phyloP scores from a whole-genome alignment of 2,797 vertebrate species.

The Calcarius lapponicus region DNA sequence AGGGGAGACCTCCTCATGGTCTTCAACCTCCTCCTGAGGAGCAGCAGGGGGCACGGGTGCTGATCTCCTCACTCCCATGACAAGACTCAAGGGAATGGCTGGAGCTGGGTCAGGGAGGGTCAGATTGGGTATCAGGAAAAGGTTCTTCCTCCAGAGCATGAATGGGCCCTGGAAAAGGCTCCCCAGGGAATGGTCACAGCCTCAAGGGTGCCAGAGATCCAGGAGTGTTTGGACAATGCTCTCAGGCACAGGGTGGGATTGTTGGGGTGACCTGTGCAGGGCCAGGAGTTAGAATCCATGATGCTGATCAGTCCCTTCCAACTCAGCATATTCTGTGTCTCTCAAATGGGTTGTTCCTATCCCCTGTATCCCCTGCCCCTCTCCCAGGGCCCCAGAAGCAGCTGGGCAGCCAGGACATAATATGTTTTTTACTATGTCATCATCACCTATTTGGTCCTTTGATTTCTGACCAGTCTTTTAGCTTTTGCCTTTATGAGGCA shows the following conservation, averaged over 20 bases:
- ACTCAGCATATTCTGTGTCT: background rate
- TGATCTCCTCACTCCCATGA: fast-evolving
- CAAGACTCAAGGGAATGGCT: background rate
- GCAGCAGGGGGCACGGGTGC: fast-evolving
- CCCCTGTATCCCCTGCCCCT: fast-evolving
- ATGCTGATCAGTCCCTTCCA: background rate
- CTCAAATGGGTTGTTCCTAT: background rate
- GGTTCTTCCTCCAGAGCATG: background rate
- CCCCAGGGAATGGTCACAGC: background rate
- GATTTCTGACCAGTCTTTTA: background rate
- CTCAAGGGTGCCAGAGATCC: background rate
- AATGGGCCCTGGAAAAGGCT: fast-evolving
- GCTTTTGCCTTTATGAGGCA: background rate
- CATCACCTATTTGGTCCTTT: background rate
- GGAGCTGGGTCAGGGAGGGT: background rate
- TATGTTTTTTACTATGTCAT: background rate
- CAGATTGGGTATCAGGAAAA: background rate
- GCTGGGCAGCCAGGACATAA: background rate
- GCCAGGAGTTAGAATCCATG: background rate
- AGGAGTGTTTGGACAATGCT: fast-evolving
- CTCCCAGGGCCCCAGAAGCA: background rate
- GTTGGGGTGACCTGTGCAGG: background rate
- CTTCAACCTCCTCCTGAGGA: background rate
- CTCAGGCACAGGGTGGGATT: background rate
- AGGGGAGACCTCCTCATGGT: background rate